Evolutionary conservation across 1,140 invertebrate genomes (phyloP), one percentile per base, ranked within the genome.

Genomic region (Platyscapa corneri): DNA sequence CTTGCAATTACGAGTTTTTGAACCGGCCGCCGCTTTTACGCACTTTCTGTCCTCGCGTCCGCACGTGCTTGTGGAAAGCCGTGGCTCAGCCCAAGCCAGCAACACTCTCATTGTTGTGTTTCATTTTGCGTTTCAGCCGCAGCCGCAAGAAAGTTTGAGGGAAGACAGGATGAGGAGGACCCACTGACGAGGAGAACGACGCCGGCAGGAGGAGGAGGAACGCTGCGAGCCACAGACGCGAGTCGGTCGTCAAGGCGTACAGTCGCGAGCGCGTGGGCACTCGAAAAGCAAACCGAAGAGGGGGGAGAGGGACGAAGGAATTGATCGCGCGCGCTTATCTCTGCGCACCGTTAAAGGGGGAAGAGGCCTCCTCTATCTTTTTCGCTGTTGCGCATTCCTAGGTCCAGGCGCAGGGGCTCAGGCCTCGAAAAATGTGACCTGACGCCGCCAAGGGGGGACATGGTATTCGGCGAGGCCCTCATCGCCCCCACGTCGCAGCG

Each of bases 271-370:
- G 46, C 76, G 49, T 53, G 75, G 30, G 75, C 49, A 53, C 65
- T 70, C 32, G 46, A 30, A 49, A 34, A 56, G 49, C 30, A 46
- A 77, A n/a, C 49, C 53, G 76, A 1, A 3, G 18, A 20, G 3
- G 2, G 56, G 23, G 56, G 27, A 27, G 56, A 27, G 56, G 46
- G 49, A 49, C 74, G 30, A 42, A 76, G 42, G 74, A 76, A 76
- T 76, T 76, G 74, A 76, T 76, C 42, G 74, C 42, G 42, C 42
- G 42, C 42, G 74, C 74, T 42, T 60, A 60, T 60, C 56, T 60
- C 56, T 27, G 7, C 56, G 56, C 56, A 23, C 10, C 56, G 56
- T 27, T 23, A 10, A 60, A 3, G 23, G 56, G 5, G 23, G 56
- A 5, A 14, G 56, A 60, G 56, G 32, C 10, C 30, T 3, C 14